Percentiles rank a stretch among this genome's conserved stretches.
Conservation (phyloP, 1,140 invertebrate species). For the Bombus sibiricus region DNA sequence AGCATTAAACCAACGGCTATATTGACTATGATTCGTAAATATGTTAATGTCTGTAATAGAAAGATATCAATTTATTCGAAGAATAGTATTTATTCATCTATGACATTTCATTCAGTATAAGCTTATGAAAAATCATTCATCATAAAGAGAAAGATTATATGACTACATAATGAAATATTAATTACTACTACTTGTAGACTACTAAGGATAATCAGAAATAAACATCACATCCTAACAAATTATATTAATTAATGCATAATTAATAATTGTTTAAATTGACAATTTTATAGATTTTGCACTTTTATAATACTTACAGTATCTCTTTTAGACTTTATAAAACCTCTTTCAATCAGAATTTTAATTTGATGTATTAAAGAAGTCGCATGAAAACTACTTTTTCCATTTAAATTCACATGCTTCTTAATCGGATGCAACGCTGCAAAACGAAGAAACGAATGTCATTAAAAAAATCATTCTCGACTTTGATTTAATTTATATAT, state of each 20-base stretch:
- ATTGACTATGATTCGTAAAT: slow-evolving; percentile 90
- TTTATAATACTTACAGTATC: slow-evolving; percentile 84
- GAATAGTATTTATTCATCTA: too few species aligned
- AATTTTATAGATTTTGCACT: not conserved
- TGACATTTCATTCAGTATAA: too few species aligned
- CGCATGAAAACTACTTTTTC: slow-evolving; percentile 83
- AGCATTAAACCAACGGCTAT: slow-evolving; percentile 88
- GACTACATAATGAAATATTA: not conserved
- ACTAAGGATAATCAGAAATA: not conserved
- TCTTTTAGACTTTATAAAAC: slow-evolving; percentile 88
- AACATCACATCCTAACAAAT: too few species aligned
- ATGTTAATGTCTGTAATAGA: slow-evolving; percentile 91
- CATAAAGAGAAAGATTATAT: not conserved
- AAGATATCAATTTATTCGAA: not conserved
- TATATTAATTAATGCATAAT: too few species aligned
- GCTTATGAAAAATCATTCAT: not conserved
- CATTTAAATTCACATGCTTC: slow-evolving; percentile 1
- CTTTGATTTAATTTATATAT: not conserved
- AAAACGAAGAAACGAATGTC: slow-evolving; percentile 1
- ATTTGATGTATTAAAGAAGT: slow-evolving; percentile 88
- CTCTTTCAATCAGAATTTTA: slow-evolving; percentile 86
- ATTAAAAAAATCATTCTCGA: too few species aligned
- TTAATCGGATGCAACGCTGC: slow-evolving; percentile 62
- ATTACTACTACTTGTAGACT: not conserved
- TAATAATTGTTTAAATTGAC: not conserved